phyloP scores from a whole-genome alignment of 2,113 vertebrate species.

The Catharus minimus region DNA sequence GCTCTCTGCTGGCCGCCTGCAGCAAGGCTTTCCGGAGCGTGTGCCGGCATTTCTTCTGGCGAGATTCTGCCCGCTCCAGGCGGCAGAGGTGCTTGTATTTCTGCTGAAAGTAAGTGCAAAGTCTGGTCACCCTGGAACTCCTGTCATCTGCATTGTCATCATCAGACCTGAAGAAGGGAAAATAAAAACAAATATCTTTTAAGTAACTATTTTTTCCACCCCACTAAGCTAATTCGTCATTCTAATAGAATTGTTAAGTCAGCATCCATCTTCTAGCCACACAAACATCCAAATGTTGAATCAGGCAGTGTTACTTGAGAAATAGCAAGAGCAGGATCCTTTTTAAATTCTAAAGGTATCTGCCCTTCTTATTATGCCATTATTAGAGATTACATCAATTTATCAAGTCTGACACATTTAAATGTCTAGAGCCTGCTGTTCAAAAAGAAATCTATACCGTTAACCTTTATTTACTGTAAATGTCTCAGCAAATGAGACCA shows the following conservation, averaged over 20 bases:
- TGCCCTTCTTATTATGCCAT: constrained; percentile 13
- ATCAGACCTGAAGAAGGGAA: constrained; percentile 70
- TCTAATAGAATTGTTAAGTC: neutral
- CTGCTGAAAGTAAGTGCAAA: constrained; percentile 97
- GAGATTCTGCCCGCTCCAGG: constrained; percentile 91
- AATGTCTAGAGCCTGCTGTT: constrained; percentile 11
- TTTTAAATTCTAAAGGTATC: constrained; percentile 11
- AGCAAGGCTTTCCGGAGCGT: constrained; percentile 93
- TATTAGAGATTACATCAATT: constrained; percentile 20
- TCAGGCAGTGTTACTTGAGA: neutral
- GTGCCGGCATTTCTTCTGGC: constrained; percentile 92
- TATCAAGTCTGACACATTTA: constrained; percentile 29
- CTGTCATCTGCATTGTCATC: constrained; percentile 82
- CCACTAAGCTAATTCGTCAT: neutral
- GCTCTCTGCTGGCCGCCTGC: constrained; percentile 90
- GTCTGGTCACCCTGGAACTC: constrained; percentile 89
- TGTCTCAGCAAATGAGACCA: constrained; percentile 43
- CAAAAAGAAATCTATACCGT: constrained; percentile 25
- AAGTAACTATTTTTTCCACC: neutral
- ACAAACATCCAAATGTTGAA: neutral
- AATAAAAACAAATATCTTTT: neutral
- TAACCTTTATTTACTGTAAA: constrained; percentile 60
- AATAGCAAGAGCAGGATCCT: neutral
- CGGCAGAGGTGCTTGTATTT: constrained; percentile 98
- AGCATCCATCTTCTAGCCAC: neutral